Base-by-base conservation (phyloP, 92 coral and sea anemone species). In the Parazoanthus atlanticus region DNA sequence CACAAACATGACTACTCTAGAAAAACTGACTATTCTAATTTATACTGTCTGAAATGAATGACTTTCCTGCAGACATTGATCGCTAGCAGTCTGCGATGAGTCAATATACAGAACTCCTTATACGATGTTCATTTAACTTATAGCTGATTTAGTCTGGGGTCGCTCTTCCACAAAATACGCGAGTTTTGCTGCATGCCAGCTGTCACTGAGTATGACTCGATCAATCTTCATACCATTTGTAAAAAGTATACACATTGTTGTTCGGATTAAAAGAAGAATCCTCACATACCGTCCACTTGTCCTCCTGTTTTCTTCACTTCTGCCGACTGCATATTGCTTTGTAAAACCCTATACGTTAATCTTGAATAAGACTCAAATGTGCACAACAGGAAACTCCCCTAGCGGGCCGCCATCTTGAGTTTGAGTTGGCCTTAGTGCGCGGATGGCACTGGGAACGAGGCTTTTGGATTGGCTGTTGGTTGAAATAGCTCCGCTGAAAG, bases 301-400 rank as follows among this genome's bases (percentile, higher is more conserved):
- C 98, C 98, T 32, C 98, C 98, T 2, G 98, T 95, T 83, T 92
- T 95, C 70, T 74, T 81, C 76, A 92, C 89, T n/a, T 89, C 93
- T 86, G 90, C 90, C 23, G 79, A 86, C 81, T 92, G 93, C 98
- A 95, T 95, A 43, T 67, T 79, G 46, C 64, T 67, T 56, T 74
- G 13, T 72, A 26, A 38, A 69, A 54, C 19, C 74, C 78, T 12
- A 15, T 16, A 46, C 15, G n/a, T 43, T 17, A 12, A 41, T 70
- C 15, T 30, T 70, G 76, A 81, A 19, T 1, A 54, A 41, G 46
- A 78, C 8, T 19, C 49, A 31, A 41, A 33, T 31, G 38, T 26
- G 7, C 46, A 65, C 34, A 70, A 74, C 78, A 85, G 84, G 84
- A 85, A 88, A 31, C 65, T 88, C 86, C 87, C 84, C 82, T 31